Base-by-base conservation (phyloP, 2,113 vertebrate species). In the Pseudonaja textilis region DNA sequence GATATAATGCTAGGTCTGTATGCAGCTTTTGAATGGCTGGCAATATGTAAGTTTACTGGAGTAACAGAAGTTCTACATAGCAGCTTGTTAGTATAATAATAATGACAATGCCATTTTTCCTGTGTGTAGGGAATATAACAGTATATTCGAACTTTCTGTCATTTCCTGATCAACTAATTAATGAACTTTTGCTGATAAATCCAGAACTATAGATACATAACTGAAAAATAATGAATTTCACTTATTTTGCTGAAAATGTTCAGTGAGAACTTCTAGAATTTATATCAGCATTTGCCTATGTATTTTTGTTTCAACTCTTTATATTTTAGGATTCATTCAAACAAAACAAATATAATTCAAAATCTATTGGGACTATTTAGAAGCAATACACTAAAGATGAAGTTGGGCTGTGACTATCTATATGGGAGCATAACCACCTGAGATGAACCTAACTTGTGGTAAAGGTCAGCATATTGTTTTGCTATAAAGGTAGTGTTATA, bases 151-250 rank as follows among this genome's bases (percentile, higher is more conserved):
- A n/a, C 52, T 88, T 92, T 25, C 0, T 95, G 34, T 93, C 88
- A 92, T 90, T 47, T 94, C 81, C 3, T 92, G 93, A 89, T 88
- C 90, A 91, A 96, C 56, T 95, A 88, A 92, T 93, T 95, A 96
- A 93, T 94, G 95, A 95, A 94, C 52, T 91, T 34, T 87, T 6
- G 91, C n/a, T 89, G 94, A 91, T 93, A 88, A 93, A 57, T 95
- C 47, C 85, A 90, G 16, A 39, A 91, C 88, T 88, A 85, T 93
- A 96, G 5, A 64, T 88, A 88, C 69, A 91, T 86, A 91, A 94
- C 25, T 93, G 90, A 23, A 85, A 59, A 20, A 94, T 89, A 55
- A 91, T 42, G 52, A 50, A 26, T 64, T 57, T 34, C 10, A 61
- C 64, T 91, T 50, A 64, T 52, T 54, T n/a, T 90, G 18, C 12